Evolutionary conservation across 1,140 invertebrate species (phyloP).

Genomic region (Streblospio benedicti): DNA sequence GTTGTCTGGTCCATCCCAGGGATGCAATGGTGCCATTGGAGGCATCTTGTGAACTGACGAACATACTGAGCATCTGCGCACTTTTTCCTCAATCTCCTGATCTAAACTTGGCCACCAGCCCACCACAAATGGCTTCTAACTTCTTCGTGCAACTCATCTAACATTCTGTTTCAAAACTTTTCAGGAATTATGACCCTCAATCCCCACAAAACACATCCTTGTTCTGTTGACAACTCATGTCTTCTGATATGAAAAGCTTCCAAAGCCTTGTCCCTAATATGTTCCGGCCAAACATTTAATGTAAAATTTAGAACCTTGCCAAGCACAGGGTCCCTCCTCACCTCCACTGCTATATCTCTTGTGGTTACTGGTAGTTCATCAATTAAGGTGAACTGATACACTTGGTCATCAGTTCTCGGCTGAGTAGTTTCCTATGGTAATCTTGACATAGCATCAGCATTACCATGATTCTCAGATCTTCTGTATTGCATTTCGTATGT

Average conservation of each 20-base stretch:
- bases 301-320: not conserved
- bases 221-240: no score
- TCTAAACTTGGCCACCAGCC: not conserved
- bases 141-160: not conserved
- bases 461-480: not conserved
- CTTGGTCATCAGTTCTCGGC: not conserved
- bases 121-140: not conserved
- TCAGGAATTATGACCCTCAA: no score
- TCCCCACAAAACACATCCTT: no score
- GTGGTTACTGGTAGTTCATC: not conserved
- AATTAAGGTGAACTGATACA: not conserved
- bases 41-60: no score
- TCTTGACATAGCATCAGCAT: not conserved
- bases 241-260: no score
- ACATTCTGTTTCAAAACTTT: no score
- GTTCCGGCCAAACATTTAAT: no score
- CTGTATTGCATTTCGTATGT: constrained; percentile 23
- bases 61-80: constrained; percentile 1
- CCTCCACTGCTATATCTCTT: not conserved
- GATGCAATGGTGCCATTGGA: no score
- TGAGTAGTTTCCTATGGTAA: not conserved
- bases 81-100: not conserved
- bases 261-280: no score
- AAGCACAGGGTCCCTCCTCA: not conserved
- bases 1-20: not conserved